Percentiles rank a stretch among this genome's conserved stretches.
Conservation (phyloP, 1,140 invertebrate genomes). For the Colletes latitarsis region DNA sequence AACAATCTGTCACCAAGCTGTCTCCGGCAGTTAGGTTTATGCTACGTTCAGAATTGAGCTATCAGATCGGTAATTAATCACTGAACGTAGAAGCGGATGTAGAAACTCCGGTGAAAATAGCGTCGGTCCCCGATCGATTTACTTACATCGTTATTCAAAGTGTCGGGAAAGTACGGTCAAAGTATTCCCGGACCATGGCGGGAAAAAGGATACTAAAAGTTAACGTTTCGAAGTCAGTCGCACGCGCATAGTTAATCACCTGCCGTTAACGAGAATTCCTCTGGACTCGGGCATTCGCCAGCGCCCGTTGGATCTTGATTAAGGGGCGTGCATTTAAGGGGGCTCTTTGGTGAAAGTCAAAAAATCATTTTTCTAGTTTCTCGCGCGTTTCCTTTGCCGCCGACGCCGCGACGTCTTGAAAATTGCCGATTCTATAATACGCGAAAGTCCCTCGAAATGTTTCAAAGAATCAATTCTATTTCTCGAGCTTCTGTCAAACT, state of each 20-base stretch:
- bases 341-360: too few relatives aligned
- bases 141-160: constrained; percentile 50
- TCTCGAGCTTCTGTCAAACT: too few relatives aligned
- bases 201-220: background rate
- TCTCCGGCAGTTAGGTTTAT: constrained; percentile 17
- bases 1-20: constrained; percentile 27
- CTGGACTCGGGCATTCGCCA: background rate
- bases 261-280: constrained; percentile 32
- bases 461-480: too few relatives aligned
- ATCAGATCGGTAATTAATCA: constrained; percentile 42
- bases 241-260: constrained; percentile 37
- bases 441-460: too few relatives aligned
- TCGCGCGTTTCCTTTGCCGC: too few relatives aligned
- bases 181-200: background rate
- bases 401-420: too few relatives aligned
- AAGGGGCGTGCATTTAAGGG: constrained; percentile 17
- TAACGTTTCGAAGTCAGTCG: constrained; percentile 37
- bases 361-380: too few relatives aligned
- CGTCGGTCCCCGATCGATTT: constrained; percentile 34
- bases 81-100: constrained; percentile 5
- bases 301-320: constrained; percentile 10
- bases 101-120: constrained; percentile 41
- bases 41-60: constrained; percentile 25
- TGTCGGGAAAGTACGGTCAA: constrained; percentile 40
- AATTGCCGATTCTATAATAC: too few relatives aligned